Conservation (phyloP, 2,797 vertebrate species). For the Salmo trutta region DNA sequence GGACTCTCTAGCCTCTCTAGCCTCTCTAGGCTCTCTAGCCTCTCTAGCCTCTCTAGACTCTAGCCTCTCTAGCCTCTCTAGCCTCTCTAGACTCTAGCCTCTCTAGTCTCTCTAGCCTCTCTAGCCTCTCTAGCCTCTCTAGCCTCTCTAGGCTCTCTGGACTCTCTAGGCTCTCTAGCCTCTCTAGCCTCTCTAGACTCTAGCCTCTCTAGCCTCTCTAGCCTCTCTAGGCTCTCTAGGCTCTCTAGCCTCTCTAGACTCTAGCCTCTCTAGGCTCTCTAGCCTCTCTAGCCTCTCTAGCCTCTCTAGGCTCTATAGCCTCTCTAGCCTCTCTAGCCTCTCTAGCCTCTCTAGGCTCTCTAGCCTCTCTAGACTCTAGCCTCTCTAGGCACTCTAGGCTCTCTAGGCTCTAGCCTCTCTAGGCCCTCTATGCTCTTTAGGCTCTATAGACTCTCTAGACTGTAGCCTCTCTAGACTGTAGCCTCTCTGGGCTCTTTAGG, state of each 20-base stretch:
- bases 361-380: too few relatives aligned
- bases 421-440: neutral
- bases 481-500: neutral
- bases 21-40: neutral
- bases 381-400: too few relatives aligned
- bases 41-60: neutral
- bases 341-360: too few relatives aligned
- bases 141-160: too few relatives aligned
- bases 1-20: too few relatives aligned
- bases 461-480: neutral
- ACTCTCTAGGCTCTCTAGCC: neutral
- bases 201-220: slow-evolving; percentile 3
- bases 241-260: neutral
- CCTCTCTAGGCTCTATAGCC: too few relatives aligned
- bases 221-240: slow-evolving; percentile 20
- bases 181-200: slow-evolving; percentile 4
- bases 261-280: neutral
- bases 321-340: too few relatives aligned
- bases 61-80: neutral
- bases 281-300: neutral
- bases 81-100: neutral
- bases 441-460: too few relatives aligned
- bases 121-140: neutral
- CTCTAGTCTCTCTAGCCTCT: neutral
- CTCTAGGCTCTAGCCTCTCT: neutral